Evolutionary conservation across 2,113 vertebrate species (phyloP).

Genomic region (Ameiurus melas): DNA sequence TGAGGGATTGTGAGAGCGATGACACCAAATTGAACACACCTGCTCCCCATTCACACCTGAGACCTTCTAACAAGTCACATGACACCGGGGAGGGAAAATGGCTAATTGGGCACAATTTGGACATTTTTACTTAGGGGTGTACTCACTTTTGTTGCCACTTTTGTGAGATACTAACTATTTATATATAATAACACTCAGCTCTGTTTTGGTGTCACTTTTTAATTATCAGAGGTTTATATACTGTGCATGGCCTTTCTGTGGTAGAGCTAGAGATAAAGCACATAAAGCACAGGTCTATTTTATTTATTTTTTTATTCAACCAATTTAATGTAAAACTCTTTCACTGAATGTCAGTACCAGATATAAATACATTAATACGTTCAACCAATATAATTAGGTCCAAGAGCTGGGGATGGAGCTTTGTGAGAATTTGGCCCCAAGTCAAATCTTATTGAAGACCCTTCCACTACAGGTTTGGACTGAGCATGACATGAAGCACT

Average conservation of each 20-base stretch:
- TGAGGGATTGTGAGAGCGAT: no score
- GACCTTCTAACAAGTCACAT: no score
- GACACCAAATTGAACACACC: no score
- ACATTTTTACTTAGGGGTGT: no score
- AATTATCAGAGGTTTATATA: no score
- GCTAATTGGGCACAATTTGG: no score
- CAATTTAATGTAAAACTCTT: background rate
- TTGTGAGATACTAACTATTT: no score
- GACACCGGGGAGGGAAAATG: no score
- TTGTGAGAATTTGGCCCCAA: background rate
- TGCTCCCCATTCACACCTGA: no score
- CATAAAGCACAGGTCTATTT: background rate
- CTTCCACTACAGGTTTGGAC: background rate
- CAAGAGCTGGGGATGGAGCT: background rate
- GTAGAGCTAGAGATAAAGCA: background rate
- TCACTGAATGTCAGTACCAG: background rate
- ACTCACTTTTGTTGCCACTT: no score
- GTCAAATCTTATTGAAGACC: background rate
- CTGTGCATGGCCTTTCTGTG: background rate
- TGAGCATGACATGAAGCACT: background rate
- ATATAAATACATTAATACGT: background rate
- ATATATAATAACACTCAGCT: no score
- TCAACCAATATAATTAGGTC: background rate
- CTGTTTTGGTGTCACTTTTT: background rate
- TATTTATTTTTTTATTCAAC: background rate